phyloP scores from a whole-genome alignment of 2,888 invertebrate species.

The Lycia hirtaria region DNA sequence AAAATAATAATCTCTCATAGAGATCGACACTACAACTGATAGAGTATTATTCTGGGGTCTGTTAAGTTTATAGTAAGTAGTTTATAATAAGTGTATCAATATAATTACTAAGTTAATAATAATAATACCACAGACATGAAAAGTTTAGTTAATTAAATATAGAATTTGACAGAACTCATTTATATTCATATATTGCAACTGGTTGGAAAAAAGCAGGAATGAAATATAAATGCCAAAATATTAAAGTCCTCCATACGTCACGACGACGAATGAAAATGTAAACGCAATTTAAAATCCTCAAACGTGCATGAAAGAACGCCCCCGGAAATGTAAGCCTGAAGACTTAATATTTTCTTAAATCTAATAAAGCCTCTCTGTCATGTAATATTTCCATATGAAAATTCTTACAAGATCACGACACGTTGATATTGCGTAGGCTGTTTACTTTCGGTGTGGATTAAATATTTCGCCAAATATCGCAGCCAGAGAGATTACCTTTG shows the following conservation, averaged over 20 bases:
- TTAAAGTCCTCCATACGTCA: not conserved
- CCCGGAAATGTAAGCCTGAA: not conserved
- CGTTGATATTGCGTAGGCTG: conserved; percentile 25
- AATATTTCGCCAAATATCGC: conserved; percentile 29
- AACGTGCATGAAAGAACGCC: not conserved
- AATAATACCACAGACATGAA: no score
- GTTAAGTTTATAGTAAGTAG: no score
- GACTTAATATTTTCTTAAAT: conserved; percentile 16
- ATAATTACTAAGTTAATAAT: no score
- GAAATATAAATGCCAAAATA: no score
- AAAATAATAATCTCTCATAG: not conserved
- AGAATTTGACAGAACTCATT: no score
- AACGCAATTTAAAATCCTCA: not conserved
- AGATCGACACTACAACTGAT: not conserved
- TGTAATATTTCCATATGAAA: conserved; percentile 28
- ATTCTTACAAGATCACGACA: conserved; percentile 20
- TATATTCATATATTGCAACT: no score
- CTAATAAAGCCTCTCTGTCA: conserved; percentile 21
- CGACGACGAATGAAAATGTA: no score
- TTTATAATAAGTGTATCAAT: no score
- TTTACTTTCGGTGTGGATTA: conserved; percentile 29
- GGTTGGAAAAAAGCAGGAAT: no score
- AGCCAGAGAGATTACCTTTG: conserved; percentile 16
- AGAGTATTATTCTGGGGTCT: no score
- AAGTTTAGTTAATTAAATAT: no score